Conservation (phyloP, 2,113 vertebrate species). For the Lampris megalopsis region DNA sequence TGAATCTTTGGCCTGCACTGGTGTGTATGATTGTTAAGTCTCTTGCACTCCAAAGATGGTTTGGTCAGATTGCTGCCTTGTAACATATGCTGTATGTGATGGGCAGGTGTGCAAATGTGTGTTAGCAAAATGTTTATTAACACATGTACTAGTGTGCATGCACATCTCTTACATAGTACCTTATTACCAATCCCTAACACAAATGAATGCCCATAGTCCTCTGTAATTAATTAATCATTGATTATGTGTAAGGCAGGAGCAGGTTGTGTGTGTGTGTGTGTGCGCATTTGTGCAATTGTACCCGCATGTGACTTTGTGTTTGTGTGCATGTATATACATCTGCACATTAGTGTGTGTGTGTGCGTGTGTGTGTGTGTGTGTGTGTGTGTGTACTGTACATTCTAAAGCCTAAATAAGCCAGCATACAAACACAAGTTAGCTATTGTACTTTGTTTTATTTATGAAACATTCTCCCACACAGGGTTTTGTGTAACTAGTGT, state of each 20-base stretch:
- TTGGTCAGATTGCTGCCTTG: too few relatives aligned
- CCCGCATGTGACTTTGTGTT: neutral
- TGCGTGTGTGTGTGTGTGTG: neutral
- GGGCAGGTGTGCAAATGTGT: too few relatives aligned
- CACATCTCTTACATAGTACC: neutral
- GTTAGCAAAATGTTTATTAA: too few relatives aligned
- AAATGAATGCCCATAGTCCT: conserved; percentile 43
- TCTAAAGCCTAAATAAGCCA: conserved; percentile 10
- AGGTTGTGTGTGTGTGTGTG: neutral
- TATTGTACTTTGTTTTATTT: conserved; percentile 3
- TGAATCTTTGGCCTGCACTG: too few relatives aligned
- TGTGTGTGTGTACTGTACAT: neutral
- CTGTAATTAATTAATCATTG: conserved; percentile 61
- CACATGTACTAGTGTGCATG: too few relatives aligned
- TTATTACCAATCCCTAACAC: conserved; percentile 22
- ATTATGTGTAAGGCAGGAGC: conserved; percentile 39
- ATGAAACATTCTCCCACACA: conserved; percentile 3
- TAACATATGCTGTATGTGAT: too few relatives aligned
- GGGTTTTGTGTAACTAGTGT: neutral
- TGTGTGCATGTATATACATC: neutral
- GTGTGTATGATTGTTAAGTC: too few relatives aligned
- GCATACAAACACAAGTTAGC: conserved; percentile 3
- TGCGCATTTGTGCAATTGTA: neutral
- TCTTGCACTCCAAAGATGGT: too few relatives aligned
- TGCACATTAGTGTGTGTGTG: neutral